Evolutionary conservation across 2,797 vertebrate species (phyloP).

Genomic region (Sebastiscus tertius): DNA sequence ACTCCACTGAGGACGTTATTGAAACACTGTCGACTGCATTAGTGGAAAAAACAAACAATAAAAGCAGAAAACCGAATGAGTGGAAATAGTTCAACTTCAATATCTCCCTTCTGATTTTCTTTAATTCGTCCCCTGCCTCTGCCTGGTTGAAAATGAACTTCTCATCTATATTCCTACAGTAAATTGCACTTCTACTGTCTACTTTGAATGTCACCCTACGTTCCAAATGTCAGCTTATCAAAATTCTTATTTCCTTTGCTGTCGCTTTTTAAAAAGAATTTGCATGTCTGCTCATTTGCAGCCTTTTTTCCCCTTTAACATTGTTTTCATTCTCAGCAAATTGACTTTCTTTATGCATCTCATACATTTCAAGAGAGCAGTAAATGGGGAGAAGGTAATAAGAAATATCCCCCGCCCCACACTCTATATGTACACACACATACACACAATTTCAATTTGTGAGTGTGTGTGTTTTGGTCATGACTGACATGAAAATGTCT

Average conservation of each 20-base stretch:
- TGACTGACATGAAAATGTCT: neutral
- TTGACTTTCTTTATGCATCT: slow-evolving; percentile 55
- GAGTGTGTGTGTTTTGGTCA: neutral
- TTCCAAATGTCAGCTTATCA: slow-evolving; percentile 77
- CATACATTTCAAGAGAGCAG: slow-evolving; percentile 42
- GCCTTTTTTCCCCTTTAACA: slow-evolving; percentile 26
- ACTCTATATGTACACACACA: neutral
- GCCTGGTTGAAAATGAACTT: slow-evolving; percentile 31
- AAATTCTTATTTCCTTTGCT: slow-evolving; percentile 65
- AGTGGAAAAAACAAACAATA: neutral
- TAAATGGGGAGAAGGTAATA: slow-evolving; percentile 29
- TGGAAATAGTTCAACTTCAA: slow-evolving; percentile 27
- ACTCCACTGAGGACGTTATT: too few relatives aligned
- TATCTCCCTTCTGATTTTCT: slow-evolving; percentile 3
- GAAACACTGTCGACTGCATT: too few relatives aligned
- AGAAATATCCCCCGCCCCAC: neutral
- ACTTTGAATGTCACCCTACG: slow-evolving; percentile 69
- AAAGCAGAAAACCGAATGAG: neutral
- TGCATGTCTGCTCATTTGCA: slow-evolving; percentile 25
- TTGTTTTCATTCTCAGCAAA: slow-evolving; percentile 33
- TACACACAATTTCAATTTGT: neutral
- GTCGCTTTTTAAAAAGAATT: slow-evolving; percentile 34
- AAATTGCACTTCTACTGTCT: slow-evolving; percentile 55
- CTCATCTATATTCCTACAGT: slow-evolving; percentile 64
- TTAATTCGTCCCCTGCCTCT: slow-evolving; percentile 1